phyloP scores from a whole-genome alignment of 2,113 vertebrate genomes.

The Brachyhypopomus occidentalis region DNA sequence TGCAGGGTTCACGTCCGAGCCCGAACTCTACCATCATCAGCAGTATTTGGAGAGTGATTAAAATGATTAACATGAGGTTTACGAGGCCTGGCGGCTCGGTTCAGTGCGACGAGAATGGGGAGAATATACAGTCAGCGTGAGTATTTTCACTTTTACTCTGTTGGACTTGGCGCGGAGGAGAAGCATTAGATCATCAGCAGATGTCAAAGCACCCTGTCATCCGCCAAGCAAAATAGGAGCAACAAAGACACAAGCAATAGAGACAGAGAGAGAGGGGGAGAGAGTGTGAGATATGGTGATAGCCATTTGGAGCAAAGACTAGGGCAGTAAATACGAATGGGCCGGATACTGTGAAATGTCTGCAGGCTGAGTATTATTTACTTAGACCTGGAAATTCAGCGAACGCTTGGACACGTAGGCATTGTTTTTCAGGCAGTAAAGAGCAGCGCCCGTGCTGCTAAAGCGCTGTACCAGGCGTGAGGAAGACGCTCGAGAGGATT shows the following conservation, averaged over 20 bases:
- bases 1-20: slow-evolving; percentile 25
- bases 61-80: slow-evolving; percentile 50
- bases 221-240: slow-evolving; percentile 54
- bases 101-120: slow-evolving; percentile 42
- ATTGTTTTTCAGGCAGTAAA: not conserved
- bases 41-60: slow-evolving; percentile 51
- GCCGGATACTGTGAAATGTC: not conserved
- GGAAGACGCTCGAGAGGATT: slow-evolving; percentile 13
- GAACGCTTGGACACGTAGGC: no score
- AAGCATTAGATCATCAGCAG: slow-evolving; percentile 56
- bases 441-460: not conserved
- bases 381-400: no score
- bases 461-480: not conserved
- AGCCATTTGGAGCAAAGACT: not conserved
- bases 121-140: slow-evolving; percentile 44
- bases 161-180: slow-evolving; percentile 46
- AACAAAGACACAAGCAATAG: slow-evolving; percentile 31
- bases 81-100: slow-evolving; percentile 22
- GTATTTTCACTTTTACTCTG: slow-evolving; percentile 50
- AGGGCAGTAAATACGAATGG: slow-evolving; percentile 21
- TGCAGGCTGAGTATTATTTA: not conserved
- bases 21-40: slow-evolving; percentile 40
- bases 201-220: slow-evolving; percentile 57
- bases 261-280: slow-evolving; percentile 10
- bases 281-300: slow-evolving; percentile 29